Evolutionary conservation across 2,113 vertebrate species (phyloP).

Genomic region (Mastomys natalensis): DNA sequence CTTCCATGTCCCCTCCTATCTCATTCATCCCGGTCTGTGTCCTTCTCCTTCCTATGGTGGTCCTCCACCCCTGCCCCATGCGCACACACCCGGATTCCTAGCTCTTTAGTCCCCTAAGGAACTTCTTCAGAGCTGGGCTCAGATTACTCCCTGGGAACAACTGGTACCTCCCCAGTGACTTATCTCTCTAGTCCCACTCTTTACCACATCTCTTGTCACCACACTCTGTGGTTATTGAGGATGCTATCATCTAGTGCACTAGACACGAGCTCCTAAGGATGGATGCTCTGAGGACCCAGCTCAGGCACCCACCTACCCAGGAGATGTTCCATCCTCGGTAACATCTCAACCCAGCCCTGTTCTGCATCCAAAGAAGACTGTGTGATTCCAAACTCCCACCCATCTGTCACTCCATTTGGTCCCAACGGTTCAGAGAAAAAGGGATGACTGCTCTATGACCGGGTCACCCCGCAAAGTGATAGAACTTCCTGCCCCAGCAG

Average conservation of each 20-base stretch:
- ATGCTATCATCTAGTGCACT: fast-evolving
- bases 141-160: neutral
- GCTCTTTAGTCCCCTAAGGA: neutral
- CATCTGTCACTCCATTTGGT: neutral
- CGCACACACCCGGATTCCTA: neutral
- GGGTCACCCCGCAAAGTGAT: neutral
- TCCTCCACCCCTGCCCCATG: neutral
- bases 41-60: no score
- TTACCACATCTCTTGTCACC: neutral
- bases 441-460: neutral
- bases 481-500: neutral
- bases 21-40: no score
- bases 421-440: neutral
- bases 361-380: neutral
- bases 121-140: neutral
- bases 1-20: no score
- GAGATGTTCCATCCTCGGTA: neutral
- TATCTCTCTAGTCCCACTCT: neutral
- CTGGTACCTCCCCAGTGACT: neutral
- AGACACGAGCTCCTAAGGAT: neutral
- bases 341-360: neutral
- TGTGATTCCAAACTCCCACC: neutral
- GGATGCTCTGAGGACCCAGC: fast-evolving
- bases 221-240: neutral
- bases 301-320: neutral